Conservation (phyloP, 2,113 vertebrate genomes). For the Suncus etruscus region DNA sequence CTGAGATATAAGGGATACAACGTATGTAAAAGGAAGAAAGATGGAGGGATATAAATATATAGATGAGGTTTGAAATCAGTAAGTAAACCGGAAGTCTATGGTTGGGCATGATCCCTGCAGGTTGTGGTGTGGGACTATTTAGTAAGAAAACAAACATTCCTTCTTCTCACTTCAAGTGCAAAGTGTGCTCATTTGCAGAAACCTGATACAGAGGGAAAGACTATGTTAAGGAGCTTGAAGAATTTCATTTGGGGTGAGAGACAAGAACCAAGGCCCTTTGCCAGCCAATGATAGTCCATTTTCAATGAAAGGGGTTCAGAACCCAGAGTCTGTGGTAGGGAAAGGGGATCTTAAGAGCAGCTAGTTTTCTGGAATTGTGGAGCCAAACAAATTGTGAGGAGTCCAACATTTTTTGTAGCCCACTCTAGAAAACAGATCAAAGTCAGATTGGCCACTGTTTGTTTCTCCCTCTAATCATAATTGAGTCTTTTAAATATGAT, state of each 20-base stretch:
- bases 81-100: neutral
- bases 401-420: slow-evolving; percentile 66
- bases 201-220: slow-evolving; percentile 32
- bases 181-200: slow-evolving; percentile 61
- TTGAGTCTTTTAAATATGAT: slow-evolving; percentile 82
- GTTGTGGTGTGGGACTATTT: neutral
- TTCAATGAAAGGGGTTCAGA: slow-evolving; percentile 62
- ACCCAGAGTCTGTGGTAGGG: slow-evolving; percentile 20
- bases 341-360: slow-evolving; percentile 49
- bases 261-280: neutral
- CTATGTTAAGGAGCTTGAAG: slow-evolving; percentile 33
- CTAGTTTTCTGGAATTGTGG: slow-evolving; percentile 59
- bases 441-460: slow-evolving; percentile 62
- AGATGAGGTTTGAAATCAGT: neutral
- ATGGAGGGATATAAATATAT: neutral
- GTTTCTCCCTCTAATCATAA: slow-evolving; percentile 50
- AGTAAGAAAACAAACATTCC: neutral
- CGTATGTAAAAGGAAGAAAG: neutral
- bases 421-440: slow-evolving; percentile 82
- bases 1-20: neutral
- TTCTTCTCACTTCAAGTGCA: neutral
- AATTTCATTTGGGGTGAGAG: slow-evolving; percentile 60
- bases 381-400: slow-evolving; percentile 61
- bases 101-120: neutral
- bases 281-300: slow-evolving; percentile 47